Percentiles rank a stretch among this genome's conserved stretches.
Evolutionary conservation across 2,113 vertebrate species (phyloP).

Genomic region (Salvelinus fontinalis): DNA sequence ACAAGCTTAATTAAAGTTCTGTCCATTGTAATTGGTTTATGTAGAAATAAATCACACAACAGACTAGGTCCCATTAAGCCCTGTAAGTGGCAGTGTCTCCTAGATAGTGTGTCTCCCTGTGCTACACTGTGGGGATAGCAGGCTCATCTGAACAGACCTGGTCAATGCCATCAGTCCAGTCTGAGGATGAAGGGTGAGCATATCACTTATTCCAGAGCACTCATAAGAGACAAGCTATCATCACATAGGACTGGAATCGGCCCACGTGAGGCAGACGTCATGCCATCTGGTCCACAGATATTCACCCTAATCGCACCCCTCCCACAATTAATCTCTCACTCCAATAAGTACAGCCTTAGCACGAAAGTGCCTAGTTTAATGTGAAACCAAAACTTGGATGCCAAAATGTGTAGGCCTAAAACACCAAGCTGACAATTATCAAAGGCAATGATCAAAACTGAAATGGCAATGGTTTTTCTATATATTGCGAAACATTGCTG

Average conservation of each 20-base stretch:
- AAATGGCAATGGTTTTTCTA: not conserved
- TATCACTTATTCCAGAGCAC: not conserved
- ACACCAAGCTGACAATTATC: not conserved
- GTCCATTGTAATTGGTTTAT: conserved; percentile 48
- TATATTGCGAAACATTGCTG: no score
- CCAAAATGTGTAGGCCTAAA: no score
- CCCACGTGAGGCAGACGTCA: no score
- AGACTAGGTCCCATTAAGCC: conserved; percentile 29
- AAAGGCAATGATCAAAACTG: not conserved
- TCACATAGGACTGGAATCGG: no score
- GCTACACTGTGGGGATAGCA: conserved; percentile 33
- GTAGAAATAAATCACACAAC: conserved; percentile 22
- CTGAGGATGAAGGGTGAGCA: not conserved
- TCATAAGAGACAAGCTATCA: no score
- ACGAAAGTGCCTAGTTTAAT: no score
- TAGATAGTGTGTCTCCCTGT: not conserved
- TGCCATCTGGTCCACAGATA: no score
- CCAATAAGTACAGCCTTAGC: no score
- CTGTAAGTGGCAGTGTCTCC: not conserved
- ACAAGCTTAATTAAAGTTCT: conserved; percentile 50
- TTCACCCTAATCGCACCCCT: no score
- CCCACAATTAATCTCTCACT: no score
- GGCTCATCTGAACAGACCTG: conserved; percentile 25
- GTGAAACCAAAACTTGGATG: no score
- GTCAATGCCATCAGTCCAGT: conserved; percentile 9